Base-by-base conservation (phyloP, 1,140 invertebrate genomes). In the Andricus grossulariae region DNA sequence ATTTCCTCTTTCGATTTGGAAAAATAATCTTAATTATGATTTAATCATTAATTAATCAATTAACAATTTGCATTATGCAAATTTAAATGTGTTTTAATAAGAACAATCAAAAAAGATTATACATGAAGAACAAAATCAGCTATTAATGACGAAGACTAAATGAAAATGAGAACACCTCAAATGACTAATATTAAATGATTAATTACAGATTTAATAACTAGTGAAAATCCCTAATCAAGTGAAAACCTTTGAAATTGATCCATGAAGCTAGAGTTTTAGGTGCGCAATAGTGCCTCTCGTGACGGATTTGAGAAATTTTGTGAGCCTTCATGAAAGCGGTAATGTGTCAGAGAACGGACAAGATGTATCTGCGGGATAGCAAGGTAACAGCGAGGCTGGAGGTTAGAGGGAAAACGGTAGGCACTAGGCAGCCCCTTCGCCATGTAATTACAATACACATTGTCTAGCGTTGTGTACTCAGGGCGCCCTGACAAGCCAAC, bases 371-470 rank as follows among this genome's bases (percentile, higher is more conserved):
- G 71, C 72, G 55, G 60, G 66, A 71, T n/a, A 50, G 49, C 45
- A 70, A 71, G 21, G 19, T 51, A 70, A 71, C 74, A 78, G 70
- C 50, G 74, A 70, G 72, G 72, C 50, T 80, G 54, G 60, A 72
- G 78, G 45, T 71, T 49, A 45, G 32, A 25, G 50, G 18, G 57
- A 78, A 51, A 45, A 11, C 39, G 70, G 16, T 18, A 21, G 49
- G 18, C 18, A 50, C 32, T 51, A 15, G 55, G 21, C 74, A 77
- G 50, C 49, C 60, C 52, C 82, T 80, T 85, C 78, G 19, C 76
- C 75, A 77, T 85, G 81, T 87, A 88, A 88, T 88, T 87, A 86
- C 82, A 83, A 84, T 81, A 81, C 81, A 80, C 83, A 84, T 82
- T 84, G 81, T 80, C 75, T 73, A 76, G 76, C 55, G 70, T 75